phyloP scores from a whole-genome alignment of 2,113 vertebrate genomes.

The Guaruba guarouba region DNA sequence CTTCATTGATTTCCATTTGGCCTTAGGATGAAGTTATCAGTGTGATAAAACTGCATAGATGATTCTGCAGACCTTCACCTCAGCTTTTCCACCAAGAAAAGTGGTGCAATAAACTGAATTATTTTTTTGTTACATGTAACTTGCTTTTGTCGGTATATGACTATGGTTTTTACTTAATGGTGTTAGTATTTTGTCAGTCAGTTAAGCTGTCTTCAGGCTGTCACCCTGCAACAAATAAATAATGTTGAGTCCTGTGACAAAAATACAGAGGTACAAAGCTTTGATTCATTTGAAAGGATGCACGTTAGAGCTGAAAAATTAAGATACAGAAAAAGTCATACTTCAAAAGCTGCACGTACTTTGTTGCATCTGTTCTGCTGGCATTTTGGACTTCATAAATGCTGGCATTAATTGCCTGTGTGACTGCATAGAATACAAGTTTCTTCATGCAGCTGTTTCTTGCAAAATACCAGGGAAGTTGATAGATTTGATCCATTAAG shows the following conservation, averaged over 20 bases:
- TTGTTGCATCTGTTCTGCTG: neutral
- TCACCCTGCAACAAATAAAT: neutral
- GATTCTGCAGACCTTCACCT: neutral
- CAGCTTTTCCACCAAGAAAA: neutral
- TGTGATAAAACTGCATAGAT: neutral
- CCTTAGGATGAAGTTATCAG: neutral
- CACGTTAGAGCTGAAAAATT: neutral
- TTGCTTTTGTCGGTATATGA: neutral
- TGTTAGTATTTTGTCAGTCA: neutral
- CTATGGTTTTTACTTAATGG: neutral
- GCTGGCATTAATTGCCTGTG: neutral
- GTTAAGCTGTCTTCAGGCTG: neutral
- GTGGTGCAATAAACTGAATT: neutral
- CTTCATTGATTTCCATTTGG: neutral
- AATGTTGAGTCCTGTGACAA: neutral
- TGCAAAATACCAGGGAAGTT: neutral
- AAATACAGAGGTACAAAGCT: neutral
- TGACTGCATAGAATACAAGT: neutral
- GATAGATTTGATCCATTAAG: neutral
- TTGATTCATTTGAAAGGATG: neutral
- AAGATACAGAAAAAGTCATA: neutral
- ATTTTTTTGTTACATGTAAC: neutral
- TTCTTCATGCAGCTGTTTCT: neutral
- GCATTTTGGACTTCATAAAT: conserved; percentile 2
- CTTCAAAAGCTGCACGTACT: neutral